Evolutionary conservation across 2,888 invertebrate genomes (phyloP).

Genomic region (Ligdia adustata): DNA sequence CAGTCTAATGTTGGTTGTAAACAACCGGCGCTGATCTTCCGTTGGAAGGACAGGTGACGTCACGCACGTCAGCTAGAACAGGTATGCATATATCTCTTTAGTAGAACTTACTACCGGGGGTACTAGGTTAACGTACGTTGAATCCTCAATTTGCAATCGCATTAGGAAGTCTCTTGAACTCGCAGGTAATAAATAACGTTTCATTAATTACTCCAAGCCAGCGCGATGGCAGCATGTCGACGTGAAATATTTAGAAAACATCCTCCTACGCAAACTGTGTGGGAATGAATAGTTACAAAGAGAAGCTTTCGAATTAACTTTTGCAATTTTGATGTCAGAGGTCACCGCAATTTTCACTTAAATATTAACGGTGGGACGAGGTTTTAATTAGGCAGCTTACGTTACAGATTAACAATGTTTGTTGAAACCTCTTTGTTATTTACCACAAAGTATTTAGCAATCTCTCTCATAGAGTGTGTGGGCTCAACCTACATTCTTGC

Average conservation of each 20-base stretch:
- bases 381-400: conserved; percentile 20
- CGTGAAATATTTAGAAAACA: conserved; percentile 62
- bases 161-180: conserved; percentile 31
- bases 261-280: conserved; percentile 59
- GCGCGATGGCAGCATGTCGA: conserved; percentile 44
- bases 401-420: conserved; percentile 13
- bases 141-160: conserved; percentile 26
- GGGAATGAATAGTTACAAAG: conserved; percentile 49
- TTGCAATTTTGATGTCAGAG: conserved; percentile 47
- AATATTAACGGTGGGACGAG: conserved; percentile 15
- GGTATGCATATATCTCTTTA: no score
- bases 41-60: no score
- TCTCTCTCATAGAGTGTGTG: conserved; percentile 4
- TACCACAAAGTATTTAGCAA: conserved; percentile 7
- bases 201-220: conserved; percentile 58
- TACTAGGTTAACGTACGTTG: conserved; percentile 14
- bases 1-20: no score
- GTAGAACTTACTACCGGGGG: no score
- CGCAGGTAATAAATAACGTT: conserved; percentile 51
- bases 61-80: no score
- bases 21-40: no score
- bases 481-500: conserved; percentile 14
- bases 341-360: conserved; percentile 34
- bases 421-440: conserved; percentile 10
- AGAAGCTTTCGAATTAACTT: conserved; percentile 46